phyloP scores from a whole-genome alignment of 2,797 vertebrate species.

The Megalops cyprinoides region DNA sequence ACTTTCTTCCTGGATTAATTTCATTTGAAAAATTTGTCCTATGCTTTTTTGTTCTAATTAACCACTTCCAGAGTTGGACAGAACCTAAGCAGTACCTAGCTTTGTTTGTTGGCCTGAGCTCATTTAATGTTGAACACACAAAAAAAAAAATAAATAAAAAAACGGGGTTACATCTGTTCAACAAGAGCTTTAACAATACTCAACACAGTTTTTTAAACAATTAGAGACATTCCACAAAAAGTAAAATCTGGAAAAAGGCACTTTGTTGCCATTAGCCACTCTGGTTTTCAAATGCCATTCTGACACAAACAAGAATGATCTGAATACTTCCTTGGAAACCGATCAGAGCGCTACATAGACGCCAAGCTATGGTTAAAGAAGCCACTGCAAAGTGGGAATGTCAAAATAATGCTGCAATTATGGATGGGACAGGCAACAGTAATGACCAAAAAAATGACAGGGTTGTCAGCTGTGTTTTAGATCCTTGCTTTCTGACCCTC shows the following conservation, averaged over 20 bases:
- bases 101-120: background rate
- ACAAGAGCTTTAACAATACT: background rate
- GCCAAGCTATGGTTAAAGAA: background rate
- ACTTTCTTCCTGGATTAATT: background rate
- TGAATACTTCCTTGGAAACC: background rate
- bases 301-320: background rate
- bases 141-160: background rate
- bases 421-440: background rate
- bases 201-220: background rate
- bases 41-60: background rate
- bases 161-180: background rate
- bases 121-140: background rate
- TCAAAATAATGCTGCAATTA: background rate
- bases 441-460: background rate
- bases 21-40: no score
- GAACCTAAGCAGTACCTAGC: background rate
- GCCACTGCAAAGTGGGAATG: background rate
- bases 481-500: background rate
- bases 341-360: background rate
- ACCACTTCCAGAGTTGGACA: background rate
- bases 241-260: background rate
- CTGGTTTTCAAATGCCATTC: background rate
- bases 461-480: background rate
- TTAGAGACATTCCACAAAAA: background rate
- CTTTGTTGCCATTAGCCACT: background rate